Evolutionary conservation across 1,140 invertebrate genomes (phyloP).

Genomic region (Planococcus citri): DNA sequence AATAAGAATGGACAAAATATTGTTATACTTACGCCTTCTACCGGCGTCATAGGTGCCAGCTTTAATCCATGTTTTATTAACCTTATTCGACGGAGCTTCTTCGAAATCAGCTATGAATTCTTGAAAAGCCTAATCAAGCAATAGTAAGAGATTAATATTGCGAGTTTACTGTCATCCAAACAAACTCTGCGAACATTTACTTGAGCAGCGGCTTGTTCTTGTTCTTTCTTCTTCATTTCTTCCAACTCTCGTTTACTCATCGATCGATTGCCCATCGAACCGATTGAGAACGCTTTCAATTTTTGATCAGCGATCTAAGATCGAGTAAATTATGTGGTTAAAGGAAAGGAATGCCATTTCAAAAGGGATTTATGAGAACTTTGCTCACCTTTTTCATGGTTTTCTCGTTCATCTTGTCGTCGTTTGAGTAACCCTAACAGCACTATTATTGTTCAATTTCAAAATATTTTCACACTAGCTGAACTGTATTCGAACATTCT

Average conservation of each 20-base stretch:
- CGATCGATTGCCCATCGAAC: constrained; percentile 63
- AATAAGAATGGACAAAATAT: constrained; percentile 15
- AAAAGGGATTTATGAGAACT: background rate
- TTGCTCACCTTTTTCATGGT: constrained; percentile 8
- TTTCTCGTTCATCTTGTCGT: constrained; percentile 11
- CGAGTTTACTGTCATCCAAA: background rate
- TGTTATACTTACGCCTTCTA: constrained; percentile 59
- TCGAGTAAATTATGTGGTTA: constrained; percentile 24
- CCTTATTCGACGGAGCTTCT: constrained; percentile 61
- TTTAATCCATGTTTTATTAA: constrained; percentile 89
- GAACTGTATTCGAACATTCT: too few species aligned
- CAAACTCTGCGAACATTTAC: constrained; percentile 33
- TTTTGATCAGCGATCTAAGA: constrained; percentile 60
- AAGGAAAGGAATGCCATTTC: background rate
- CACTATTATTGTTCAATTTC: too few species aligned
- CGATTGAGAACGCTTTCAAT: constrained; percentile 68
- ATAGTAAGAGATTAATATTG: constrained; percentile 11
- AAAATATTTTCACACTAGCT: too few species aligned
- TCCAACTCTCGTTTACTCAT: constrained; percentile 77
- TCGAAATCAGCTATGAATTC: constrained; percentile 97
- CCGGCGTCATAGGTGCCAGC: constrained; percentile 92
- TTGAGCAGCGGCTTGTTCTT: constrained; percentile 69
- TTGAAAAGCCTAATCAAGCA: constrained; percentile 63
- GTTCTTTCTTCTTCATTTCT: constrained; percentile 75
- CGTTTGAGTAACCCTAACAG: too few species aligned